These are phyloP conservation scores for Trochalopteron elliotii DNA, from an alignment of 2,113 vertebrate genomes.

Conservation along the genomic window DNA sequence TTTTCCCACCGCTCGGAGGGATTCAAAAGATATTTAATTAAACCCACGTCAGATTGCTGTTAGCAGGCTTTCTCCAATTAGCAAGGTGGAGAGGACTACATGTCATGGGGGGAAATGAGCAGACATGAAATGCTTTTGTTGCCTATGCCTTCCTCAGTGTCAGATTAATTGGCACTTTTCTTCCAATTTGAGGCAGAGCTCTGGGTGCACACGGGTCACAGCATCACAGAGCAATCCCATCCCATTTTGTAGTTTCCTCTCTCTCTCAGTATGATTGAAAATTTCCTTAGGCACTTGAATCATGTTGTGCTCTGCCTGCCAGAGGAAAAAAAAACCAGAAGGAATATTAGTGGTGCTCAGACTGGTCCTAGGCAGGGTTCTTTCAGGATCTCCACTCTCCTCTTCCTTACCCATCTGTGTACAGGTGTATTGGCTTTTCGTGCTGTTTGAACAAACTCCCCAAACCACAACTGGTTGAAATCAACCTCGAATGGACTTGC, in stretches of 20 bases:
- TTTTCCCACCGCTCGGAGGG: neutral
- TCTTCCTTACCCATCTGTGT: neutral
- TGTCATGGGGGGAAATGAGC: neutral
- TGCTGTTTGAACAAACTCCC: neutral
- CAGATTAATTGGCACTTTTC: conserved; percentile 50
- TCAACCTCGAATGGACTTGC: neutral
- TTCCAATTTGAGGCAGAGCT: conserved; percentile 38
- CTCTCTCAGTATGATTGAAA: neutral
- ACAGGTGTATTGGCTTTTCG: neutral
- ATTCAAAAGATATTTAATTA: conserved; percentile 50
- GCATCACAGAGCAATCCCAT: neutral
- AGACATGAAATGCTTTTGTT: neutral
- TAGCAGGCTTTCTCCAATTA: conserved; percentile 42
- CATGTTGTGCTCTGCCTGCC: neutral
- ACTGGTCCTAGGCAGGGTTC: neutral
- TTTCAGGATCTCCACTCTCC: neutral
- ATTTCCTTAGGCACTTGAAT: conserved; percentile 7
- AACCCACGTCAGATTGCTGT: conserved; percentile 21
- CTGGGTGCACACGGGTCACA: conserved; percentile 4
- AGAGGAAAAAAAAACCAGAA: neutral
- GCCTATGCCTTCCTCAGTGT: neutral
- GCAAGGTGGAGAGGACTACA: conserved; percentile 10
- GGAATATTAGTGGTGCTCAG: neutral
- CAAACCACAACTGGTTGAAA: neutral
- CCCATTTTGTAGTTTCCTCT: neutral